Conservation (phyloP, 1,140 invertebrate species). For the Danaus plexippus region DNA sequence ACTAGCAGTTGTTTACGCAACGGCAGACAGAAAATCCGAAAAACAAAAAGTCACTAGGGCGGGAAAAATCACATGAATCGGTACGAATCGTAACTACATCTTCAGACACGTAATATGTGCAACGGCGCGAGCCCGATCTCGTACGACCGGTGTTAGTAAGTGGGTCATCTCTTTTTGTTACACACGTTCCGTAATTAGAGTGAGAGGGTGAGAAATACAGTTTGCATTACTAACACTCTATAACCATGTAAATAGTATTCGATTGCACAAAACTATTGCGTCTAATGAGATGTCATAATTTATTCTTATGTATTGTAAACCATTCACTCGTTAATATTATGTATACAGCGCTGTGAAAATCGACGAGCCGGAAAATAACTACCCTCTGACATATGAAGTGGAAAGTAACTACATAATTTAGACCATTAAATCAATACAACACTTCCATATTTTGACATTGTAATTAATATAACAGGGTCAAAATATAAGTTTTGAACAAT, state of each 20-base stretch:
- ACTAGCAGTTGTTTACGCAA: too few relatives aligned
- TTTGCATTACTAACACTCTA: slow-evolving; percentile 18
- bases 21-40: slow-evolving; percentile 40
- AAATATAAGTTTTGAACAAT: too few relatives aligned
- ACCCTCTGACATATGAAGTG: too few relatives aligned
- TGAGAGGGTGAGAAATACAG: slow-evolving; percentile 51
- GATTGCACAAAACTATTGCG: slow-evolving; percentile 26
- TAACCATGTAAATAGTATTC: slow-evolving; percentile 23
- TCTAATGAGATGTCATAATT: slow-evolving; percentile 13
- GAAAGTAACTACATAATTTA: too few relatives aligned
- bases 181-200: slow-evolving; percentile 70
- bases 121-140: slow-evolving; percentile 63
- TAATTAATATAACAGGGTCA: too few relatives aligned
- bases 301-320: neutral
- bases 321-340: too few relatives aligned
- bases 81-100: slow-evolving; percentile 53
- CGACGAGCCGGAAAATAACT: too few relatives aligned
- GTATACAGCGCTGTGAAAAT: too few relatives aligned
- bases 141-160: slow-evolving; percentile 66
- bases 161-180: slow-evolving; percentile 73
- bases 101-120: slow-evolving; percentile 63
- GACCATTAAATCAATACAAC: too few relatives aligned
- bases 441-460: too few relatives aligned
- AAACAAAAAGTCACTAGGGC: slow-evolving; percentile 60
- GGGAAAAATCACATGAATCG: slow-evolving; percentile 67